Base-by-base conservation (phyloP, 1,140 invertebrate genomes). In the Scaptomyza graminum region DNA sequence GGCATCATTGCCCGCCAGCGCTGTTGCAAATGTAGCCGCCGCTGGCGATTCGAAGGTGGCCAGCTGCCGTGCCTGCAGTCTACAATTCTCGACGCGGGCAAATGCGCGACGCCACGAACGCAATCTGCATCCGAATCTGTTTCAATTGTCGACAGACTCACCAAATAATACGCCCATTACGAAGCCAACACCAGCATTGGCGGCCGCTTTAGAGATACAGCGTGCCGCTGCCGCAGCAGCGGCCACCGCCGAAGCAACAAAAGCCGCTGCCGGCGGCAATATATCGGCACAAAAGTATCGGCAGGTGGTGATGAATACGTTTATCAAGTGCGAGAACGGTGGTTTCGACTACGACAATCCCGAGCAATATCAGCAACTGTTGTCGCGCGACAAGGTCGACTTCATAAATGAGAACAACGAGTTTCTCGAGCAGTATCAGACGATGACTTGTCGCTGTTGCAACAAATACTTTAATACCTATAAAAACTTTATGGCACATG, bases 401-500 rank as follows among this genome's bases (percentile, higher is more conserved):
- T 92, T 92, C 56, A 82, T 92, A n/a, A 76, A 88, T 39, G 84
- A 89, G 51, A 90, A 92, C 52, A 66, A 74, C 7, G 91, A 92
- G 49, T 92, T 92, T 41, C 70, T 92, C 9, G 79, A 91, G 43
- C 91, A 92, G 22, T 92, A 92, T 67, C 91, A 92, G 60, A 91
- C 76, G 34, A 91, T 92, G 90, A 91, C 85, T 4, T 92, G 91
- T 44, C 90, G 83, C 39, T 92, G 91, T 49, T 92, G 91, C 63
- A 82, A 74, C 62, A 90, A 90, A 50, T 79, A 70, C 51, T 91
- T 90, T 39, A 81, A 73, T 47, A 91, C 89, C 6, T 92, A 92
- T 50, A 92, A 92, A 69, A 90, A 90, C 59, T 92, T 92, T 46
- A 92, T 92, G 91, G 91, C 90, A n/a, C 91, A 92, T 50, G 91